Evolutionary conservation across 2,113 vertebrate genomes (phyloP), one percentile per base, ranked within the genome.

Genomic region (Antidorcas marsupialis): DNA sequence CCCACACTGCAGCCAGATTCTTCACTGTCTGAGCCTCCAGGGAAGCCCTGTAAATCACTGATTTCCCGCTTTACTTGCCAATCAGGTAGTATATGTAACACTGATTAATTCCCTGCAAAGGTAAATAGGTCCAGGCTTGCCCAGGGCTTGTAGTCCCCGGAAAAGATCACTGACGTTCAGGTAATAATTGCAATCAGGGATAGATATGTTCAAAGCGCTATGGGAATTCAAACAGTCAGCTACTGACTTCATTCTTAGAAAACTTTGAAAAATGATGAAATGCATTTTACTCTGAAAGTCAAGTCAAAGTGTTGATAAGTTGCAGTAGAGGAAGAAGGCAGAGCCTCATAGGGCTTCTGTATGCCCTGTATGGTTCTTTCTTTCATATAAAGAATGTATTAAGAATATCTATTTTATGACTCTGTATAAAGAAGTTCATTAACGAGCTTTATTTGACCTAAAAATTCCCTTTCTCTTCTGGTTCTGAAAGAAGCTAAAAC

Each of bases 61-160:
- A 16, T 13, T 36, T 10, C 2, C 52, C 1, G 3, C 30, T 28
- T 25, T 17, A 1, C 13, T 2, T 28, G 59, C 19, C 25, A 39
- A 4, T 36, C 0, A 2, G 82, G 53, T 81, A n/a, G n/a, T 1
- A 14, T 27, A 0, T 17, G 59, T 82, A 71, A 39, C 25, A 9
- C 0, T 2, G 30, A 7, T 14, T 7, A 5, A 33, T 67, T 14
- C 27, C 28, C 19, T 8, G 47, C 14, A 39, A 55, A 87, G 50
- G 21, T 1, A 36, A 30, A 59, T 39, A n/a, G 43, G 53, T 11
- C 10, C 11, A 13, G 55, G 43, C 8, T 43, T 57, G 30, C 19
- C 3, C 7, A 15, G 3, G 8, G 50, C 21, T 81, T 7, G 3
- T 19, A 5, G 36, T 3, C 39, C 16, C 1, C 36, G 0, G 9